A percentile compares a stretch with the other conserved stretches of the same genome.
Conservation (phyloP, 2,113 vertebrate species). For the Aptenodytes patagonicus region DNA sequence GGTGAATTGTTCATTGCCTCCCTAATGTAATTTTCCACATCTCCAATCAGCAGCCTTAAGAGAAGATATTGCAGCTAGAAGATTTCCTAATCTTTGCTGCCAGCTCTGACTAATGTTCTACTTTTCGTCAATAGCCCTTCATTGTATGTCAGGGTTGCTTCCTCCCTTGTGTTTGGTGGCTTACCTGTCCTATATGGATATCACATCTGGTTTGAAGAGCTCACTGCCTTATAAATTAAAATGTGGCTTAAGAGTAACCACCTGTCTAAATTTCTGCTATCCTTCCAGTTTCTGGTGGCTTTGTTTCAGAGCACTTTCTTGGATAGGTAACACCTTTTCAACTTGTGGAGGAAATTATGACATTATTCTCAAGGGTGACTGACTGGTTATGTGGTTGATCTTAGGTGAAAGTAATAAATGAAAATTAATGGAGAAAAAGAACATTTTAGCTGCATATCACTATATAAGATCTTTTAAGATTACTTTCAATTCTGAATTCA, state of each 20-base stretch:
- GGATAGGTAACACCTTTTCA: neutral
- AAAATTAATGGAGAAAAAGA: neutral
- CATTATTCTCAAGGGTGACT: neutral
- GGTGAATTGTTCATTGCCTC: neutral
- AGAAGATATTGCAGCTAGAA: neutral
- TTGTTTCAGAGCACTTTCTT: neutral
- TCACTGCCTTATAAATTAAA: neutral
- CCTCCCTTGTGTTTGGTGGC: neutral
- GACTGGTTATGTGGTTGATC: neutral
- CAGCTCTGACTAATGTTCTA: neutral
- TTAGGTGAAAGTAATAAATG: neutral
- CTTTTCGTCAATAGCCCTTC: neutral
- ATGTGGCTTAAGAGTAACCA: neutral
- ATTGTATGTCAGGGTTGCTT: neutral
- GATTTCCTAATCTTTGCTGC: neutral
- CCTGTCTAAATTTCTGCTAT: neutral
- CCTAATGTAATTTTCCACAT: neutral
- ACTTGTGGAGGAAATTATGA: neutral
- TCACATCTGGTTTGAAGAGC: neutral
- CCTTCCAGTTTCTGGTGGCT: neutral
- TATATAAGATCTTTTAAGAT: neutral
- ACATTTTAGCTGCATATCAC: neutral
- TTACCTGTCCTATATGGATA: neutral
- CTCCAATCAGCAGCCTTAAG: neutral
- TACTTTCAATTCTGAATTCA: neutral